Conservation (phyloP, 2,888 invertebrate genomes). For the Epistrophe eligans region DNA sequence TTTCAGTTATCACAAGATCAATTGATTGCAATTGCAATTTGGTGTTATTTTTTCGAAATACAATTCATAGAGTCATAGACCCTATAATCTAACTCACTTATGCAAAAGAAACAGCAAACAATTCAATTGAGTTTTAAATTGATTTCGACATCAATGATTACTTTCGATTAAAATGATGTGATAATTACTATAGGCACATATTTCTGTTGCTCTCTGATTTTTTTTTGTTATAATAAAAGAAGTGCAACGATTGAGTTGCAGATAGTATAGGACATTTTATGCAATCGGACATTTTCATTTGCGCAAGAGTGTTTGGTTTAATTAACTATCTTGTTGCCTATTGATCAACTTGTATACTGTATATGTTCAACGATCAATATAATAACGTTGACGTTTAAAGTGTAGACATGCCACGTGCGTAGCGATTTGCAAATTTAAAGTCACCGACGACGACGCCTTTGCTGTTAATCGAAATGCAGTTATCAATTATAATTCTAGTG, state of each 20-base stretch:
- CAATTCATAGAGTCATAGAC: constrained; percentile 6
- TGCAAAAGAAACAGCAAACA: constrained; percentile 28
- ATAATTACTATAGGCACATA: constrained; percentile 48
- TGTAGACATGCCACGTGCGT: constrained; percentile 19
- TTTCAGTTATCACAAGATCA: constrained; percentile 65
- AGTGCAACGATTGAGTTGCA: constrained; percentile 37
- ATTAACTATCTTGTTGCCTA: constrained; percentile 29
- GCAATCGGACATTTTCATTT: constrained; percentile 21
- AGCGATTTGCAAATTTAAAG: constrained; percentile 1
- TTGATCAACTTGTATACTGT: neutral
- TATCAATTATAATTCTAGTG: constrained; percentile 28
- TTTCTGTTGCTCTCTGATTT: neutral
- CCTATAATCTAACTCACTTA: constrained; percentile 46
- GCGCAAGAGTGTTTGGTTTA: constrained; percentile 32
- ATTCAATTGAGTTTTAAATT: constrained; percentile 71
- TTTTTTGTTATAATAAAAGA: constrained; percentile 28
- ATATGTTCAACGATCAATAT: constrained; percentile 7
- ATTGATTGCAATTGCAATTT: constrained; percentile 62
- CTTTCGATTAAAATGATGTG: constrained; percentile 67
- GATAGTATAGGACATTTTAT: constrained; percentile 12
- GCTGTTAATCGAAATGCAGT: constrained; percentile 33
- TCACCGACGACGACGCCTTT: constrained; percentile 5
- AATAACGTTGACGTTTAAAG: constrained; percentile 11
- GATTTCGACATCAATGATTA: constrained; percentile 69
- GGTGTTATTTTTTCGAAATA: constrained; percentile 22